Percentiles rank a stretch among this genome's conserved stretches.
Evolutionary conservation across 2,113 vertebrate genomes (phyloP).

Genomic region (Corythaeola cristata): DNA sequence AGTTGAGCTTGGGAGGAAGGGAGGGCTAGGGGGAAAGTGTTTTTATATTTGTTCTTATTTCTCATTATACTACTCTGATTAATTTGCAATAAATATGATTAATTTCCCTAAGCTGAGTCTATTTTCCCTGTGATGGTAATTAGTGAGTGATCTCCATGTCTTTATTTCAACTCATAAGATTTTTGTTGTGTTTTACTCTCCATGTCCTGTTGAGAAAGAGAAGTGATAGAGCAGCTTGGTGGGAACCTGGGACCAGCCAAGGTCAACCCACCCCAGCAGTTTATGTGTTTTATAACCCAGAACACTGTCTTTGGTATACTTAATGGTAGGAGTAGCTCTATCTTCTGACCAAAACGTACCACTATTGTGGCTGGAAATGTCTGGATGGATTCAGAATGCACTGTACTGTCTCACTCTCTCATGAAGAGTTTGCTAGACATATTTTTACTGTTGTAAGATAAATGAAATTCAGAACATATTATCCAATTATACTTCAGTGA

Average conservation of each 20-base stretch:
- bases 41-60: neutral
- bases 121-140: neutral
- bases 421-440: neutral
- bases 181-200: neutral
- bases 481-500: neutral
- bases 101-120: neutral
- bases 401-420: neutral
- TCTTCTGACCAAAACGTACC: neutral
- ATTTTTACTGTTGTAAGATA: neutral
- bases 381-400: neutral
- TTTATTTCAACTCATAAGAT: accelerated
- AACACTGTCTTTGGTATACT: neutral
- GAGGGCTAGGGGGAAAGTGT: accelerated
- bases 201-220: neutral
- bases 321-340: neutral
- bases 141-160: neutral
- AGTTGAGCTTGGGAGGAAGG: neutral
- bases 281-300: neutral
- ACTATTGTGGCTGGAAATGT: accelerated
- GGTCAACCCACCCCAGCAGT: neutral
- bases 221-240: neutral
- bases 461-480: neutral
- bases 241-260: neutral
- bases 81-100: neutral
- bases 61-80: neutral